A percentile compares a stretch with the other conserved stretches of the same genome.
Conservation (phyloP, 1,140 invertebrate genomes). For the Drosophila sturtevanti region DNA sequence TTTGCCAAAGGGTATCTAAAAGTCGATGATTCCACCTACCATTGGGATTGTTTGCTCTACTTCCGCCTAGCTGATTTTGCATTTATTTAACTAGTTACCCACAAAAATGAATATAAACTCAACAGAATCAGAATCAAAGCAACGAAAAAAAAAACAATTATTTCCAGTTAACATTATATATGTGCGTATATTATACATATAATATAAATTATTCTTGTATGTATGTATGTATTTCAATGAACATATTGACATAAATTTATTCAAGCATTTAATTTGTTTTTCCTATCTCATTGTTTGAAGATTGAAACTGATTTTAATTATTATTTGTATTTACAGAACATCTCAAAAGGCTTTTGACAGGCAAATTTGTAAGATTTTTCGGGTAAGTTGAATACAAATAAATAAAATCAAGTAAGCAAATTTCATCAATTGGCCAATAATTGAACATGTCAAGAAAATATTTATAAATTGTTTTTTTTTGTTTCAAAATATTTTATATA, state of each 20-base stretch:
- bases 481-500: conserved; percentile 33
- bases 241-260: conserved; percentile 10
- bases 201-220: conserved; percentile 14
- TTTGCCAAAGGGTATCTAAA: not conserved
- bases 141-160: not conserved
- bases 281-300: not conserved
- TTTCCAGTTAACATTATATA: not conserved
- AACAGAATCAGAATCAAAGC: not conserved
- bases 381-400: conserved; percentile 65
- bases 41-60: conserved; percentile 27
- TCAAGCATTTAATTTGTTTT: conserved; percentile 29
- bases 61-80: conserved; percentile 48
- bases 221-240: conserved; percentile 26
- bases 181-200: not conserved
- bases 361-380: conserved; percentile 25
- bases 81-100: conserved; percentile 19
- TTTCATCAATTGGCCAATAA: conserved; percentile 11
- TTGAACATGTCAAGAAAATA: too few species aligned
- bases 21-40: not conserved
- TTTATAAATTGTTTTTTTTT: too few species aligned
- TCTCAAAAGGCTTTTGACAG: conserved; percentile 43
- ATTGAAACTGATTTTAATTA: conserved; percentile 57
- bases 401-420: not conserved
- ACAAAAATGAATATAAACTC: conserved; percentile 27
- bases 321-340: conserved; percentile 29